Base-by-base conservation (phyloP, 2,113 vertebrate species). In the Sorex fumeus region DNA sequence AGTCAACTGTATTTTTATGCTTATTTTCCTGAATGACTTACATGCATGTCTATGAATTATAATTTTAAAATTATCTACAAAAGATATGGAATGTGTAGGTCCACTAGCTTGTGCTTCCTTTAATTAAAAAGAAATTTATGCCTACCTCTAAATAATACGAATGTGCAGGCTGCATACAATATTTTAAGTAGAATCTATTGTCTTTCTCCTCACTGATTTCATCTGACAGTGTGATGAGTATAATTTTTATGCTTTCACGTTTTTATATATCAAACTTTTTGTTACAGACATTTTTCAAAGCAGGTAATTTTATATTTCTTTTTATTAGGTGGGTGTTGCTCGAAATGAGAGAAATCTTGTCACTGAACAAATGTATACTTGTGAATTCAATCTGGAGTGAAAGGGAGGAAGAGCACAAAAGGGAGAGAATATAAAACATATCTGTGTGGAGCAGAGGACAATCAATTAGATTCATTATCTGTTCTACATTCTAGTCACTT, bases 401-500 rank as follows among this genome's bases (percentile, higher is more conserved):
- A 95, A 97, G 62, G 50, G 36, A 95, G 75, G 32, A 97, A 97
- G 93, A 95, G 71, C 96, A 96, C 91, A 98, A 97, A 97, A 90
- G 84, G 89, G 62, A 93, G 79, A 95, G 50, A 93, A 97, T 97
- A 97, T 83, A 97, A 97, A 97, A 87, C 93, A 36, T 96, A 95
- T 97, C 96, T 95, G 77, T 91, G 88, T 96, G 96, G 83, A 97
- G 72, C 95, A 97, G 94, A 87, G 95, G 91, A 97, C 96, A 97
- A 97, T 98, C 97, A 97, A 97, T 98, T 98, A 98, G 94, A 97
- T 97, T 97, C 96, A 97, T 98, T 97, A 97, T 98, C 97, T 97
- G 80, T 76, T 98, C 97, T 97, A 96, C 94, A 98, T 98, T 98
- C 98, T 88, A 98, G 97, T 98, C 98, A 98, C 97, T 97, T 96